phyloP scores from a whole-genome alignment of 1,140 invertebrate genomes.

The Temnothorax curvispinosus region DNA sequence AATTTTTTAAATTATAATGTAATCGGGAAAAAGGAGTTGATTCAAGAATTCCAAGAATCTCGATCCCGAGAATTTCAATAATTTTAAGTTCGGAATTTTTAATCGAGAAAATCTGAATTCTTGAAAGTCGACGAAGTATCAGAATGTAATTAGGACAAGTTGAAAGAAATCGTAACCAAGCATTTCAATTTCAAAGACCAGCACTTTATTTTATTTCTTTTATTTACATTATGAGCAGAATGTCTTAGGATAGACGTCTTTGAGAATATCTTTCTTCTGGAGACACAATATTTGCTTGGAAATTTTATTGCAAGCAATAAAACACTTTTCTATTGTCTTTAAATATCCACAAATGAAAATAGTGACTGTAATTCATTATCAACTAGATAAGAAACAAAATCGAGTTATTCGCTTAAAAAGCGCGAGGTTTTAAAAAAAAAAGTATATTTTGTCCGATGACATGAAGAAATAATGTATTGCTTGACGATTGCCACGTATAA shows the following conservation, averaged over 20 bases:
- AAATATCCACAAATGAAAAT: background rate
- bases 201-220: background rate
- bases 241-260: background rate
- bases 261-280: background rate
- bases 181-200: too few species aligned
- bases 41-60: too few species aligned
- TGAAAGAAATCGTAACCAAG: too few species aligned
- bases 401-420: background rate
- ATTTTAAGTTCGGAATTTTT: too few species aligned
- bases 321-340: background rate
- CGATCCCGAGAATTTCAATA: too few species aligned
- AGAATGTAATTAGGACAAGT: too few species aligned
- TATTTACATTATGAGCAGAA: background rate
- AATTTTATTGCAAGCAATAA: background rate
- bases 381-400: background rate
- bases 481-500: conserved; percentile 27
- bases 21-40: too few species aligned
- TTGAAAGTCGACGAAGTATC: too few species aligned
- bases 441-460: background rate
- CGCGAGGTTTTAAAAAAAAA: background rate
- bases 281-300: background rate
- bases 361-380: background rate
- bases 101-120: too few species aligned
- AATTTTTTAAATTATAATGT: too few species aligned
- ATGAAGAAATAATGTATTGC: background rate